Evolutionary conservation across 2,797 vertebrate genomes (phyloP), one percentile per base, ranked within the genome.

Genomic region (Coracias cyanogaster): DNA sequence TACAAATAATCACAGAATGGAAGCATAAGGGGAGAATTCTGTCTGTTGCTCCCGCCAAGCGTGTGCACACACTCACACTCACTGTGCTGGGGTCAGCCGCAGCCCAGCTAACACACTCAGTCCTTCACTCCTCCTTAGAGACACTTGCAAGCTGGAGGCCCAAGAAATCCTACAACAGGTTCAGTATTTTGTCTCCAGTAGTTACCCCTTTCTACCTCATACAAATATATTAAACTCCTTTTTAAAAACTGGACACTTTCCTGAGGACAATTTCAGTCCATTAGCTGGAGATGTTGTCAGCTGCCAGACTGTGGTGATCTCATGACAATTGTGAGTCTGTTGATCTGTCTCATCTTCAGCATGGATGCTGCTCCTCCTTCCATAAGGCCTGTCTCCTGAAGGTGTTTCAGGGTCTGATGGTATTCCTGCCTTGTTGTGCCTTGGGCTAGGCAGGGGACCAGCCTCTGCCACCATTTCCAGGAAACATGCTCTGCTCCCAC

Each of bases 41-140:
- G 41, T 35, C 31, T 77, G 65, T 17, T 6, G 1, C 13, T 33
- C 16, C 12, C 7, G 0, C 29, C 46, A 2, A 0, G 2, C 6
- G 8, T 26, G 22, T 16, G 20, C 43, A 7, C 24, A 3, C 9
- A 0, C 67, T 49, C 39, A 1, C 5, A 2, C 49, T 26, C 3
- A 0, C 60, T 54, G 31, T 71, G 31, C 29, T 21, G 12, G 48
- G 25, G 25, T 37, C 66, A 51, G 33, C 74, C 5, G 16, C 25
- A 69, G 49, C 29, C 15, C 57, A 52, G n/a, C 11, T 73, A 2
- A 5, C 16, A 21, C 26, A 15, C 26, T 52, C 12, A 31, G 14
- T 28, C 67, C 28, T 29, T 52, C 20, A 12, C 15, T 39, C 26
- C 28, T 15, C 11, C 9, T 1, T 12, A 17, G 64, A n/a, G 29